These are phyloP conservation scores for Crotalus helleri DNA, from an alignment of 2,113 vertebrate species.

Conservation along the genomic window DNA sequence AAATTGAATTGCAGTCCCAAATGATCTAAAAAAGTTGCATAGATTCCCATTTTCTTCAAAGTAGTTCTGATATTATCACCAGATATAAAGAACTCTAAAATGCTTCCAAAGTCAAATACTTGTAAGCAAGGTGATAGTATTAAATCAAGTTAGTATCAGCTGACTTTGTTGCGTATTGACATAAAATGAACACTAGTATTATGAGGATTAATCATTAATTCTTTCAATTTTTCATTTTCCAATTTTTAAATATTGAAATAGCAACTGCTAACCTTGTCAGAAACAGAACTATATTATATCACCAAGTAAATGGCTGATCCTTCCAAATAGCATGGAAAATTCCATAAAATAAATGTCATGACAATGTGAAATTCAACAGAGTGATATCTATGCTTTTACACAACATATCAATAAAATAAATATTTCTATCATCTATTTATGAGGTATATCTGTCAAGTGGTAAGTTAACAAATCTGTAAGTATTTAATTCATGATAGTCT, in stretches of 20 bases:
- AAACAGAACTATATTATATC: background rate
- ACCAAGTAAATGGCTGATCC: background rate
- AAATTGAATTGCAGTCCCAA: background rate
- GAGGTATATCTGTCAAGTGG: slow-evolving; percentile 4
- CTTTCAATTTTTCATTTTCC: background rate
- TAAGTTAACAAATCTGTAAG: background rate
- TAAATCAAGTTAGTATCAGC: background rate
- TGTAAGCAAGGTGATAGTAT: background rate
- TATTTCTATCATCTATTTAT: slow-evolving; percentile 3
- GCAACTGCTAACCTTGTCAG: background rate
- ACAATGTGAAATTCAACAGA: background rate
- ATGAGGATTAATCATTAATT: background rate
- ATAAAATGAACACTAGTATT: background rate
- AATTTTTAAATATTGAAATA: background rate
- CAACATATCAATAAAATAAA: background rate
- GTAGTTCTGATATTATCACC: background rate
- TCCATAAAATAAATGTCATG: background rate
- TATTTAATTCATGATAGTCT: background rate
- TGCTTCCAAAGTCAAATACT: background rate
- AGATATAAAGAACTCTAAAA: background rate
- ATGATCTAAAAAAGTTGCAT: background rate
- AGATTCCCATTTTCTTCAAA: background rate
- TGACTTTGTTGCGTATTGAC: background rate
- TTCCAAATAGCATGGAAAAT: background rate
- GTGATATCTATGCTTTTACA: background rate